phyloP scores from a whole-genome alignment of 2,113 vertebrate species.

The Seriola quinqueradiata region DNA sequence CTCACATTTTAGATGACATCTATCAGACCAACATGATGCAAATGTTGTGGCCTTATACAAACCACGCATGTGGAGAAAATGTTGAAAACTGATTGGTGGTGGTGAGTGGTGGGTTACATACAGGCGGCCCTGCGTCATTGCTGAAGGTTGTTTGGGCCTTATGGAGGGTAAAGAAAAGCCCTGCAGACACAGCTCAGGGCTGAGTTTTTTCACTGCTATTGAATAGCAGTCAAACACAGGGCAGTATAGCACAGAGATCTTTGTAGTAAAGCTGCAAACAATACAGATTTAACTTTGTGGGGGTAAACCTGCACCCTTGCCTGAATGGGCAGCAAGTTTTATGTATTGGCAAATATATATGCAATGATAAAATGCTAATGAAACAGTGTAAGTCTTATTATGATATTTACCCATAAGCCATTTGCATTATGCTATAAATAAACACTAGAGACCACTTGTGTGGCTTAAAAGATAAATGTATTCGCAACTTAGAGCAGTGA shows the following conservation, averaged over 20 bases:
- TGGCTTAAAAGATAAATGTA: too few relatives aligned
- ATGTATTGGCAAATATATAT: too few relatives aligned
- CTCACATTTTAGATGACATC: slow-evolving; percentile 20
- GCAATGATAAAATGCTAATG: neutral
- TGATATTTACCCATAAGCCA: neutral
- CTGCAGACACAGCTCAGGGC: neutral
- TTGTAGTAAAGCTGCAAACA: neutral
- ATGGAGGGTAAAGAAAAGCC: neutral
- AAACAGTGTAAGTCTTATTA: neutral
- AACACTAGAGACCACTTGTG: too few relatives aligned
- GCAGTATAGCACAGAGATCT: too few relatives aligned
- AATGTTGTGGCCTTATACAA: slow-evolving; percentile 32
- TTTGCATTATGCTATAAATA: neutral
- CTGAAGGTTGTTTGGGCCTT: neutral
- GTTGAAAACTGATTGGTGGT: too few relatives aligned
- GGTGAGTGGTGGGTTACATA: too few relatives aligned
- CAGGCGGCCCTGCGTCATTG: neutral
- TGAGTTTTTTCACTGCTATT: neutral
- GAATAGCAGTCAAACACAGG: neutral
- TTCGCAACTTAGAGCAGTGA: too few relatives aligned
- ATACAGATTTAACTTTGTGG: neutral
- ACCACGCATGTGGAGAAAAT: neutral
- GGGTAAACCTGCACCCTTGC: neutral
- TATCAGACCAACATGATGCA: slow-evolving; percentile 12
- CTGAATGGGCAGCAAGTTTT: neutral